phyloP scores from a whole-genome alignment of 2,888 invertebrate genomes.

The Drosophila peninsularis region DNA sequence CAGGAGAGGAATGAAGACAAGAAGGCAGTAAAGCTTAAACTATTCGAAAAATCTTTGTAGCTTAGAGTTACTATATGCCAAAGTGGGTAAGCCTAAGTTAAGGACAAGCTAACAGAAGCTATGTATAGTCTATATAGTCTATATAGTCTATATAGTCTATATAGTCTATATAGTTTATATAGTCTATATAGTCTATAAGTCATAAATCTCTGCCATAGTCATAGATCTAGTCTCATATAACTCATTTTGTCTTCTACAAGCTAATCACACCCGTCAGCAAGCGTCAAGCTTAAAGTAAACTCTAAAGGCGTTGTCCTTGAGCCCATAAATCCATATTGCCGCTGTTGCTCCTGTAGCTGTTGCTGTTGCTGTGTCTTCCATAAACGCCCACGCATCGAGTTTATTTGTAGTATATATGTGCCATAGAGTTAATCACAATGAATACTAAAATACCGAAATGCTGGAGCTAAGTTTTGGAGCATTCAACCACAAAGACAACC shows the following conservation, averaged over 20 bases:
- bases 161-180: too few species aligned
- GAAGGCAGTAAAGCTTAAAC: not conserved
- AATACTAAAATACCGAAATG: constrained; percentile 16
- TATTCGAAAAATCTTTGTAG: not conserved
- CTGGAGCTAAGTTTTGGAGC: constrained; percentile 38
- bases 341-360: not conserved
- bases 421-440: constrained; percentile 62
- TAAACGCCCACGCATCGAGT: constrained; percentile 19
- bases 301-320: constrained; percentile 9
- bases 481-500: constrained; percentile 62
- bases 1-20: not conserved
- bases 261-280: not conserved
- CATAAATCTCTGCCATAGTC: not conserved
- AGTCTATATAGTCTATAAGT: not conserved
- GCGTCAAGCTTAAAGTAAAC: not conserved
- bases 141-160: too few species aligned
- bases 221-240: not conserved
- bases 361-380: not conserved
- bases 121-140: too few species aligned
- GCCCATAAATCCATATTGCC: constrained; percentile 12
- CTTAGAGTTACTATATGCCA: not conserved
- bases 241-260: not conserved
- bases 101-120: not conserved
- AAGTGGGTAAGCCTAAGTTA: not conserved
- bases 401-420: constrained; percentile 50